Conservation (phyloP, 2,888 invertebrate genomes). For the Epinotia ramella region DNA sequence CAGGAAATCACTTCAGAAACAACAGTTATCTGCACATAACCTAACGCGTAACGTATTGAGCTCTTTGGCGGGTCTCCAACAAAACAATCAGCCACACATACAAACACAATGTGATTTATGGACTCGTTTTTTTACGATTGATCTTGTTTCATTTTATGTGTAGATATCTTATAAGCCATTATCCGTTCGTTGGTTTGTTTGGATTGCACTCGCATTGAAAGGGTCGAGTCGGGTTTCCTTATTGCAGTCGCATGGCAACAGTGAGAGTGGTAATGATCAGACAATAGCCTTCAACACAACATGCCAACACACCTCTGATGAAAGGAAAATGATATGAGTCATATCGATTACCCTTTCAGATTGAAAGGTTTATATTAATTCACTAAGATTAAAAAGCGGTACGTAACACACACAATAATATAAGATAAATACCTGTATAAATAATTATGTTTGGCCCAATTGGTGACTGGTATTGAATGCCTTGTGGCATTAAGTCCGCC, state of each 20-base stretch:
- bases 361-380: neutral
- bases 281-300: neutral
- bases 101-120: slow-evolving; percentile 73
- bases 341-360: neutral
- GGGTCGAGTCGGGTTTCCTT: slow-evolving; percentile 42
- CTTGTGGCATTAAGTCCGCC: too few relatives aligned
- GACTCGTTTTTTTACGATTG: slow-evolving; percentile 51
- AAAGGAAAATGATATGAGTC: neutral
- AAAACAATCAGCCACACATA: slow-evolving; percentile 75
- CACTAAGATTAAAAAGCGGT: neutral
- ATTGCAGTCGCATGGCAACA: slow-evolving; percentile 47
- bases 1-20: slow-evolving; percentile 19
- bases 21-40: slow-evolving; percentile 48
- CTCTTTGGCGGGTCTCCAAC: slow-evolving; percentile 75
- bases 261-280: slow-evolving; percentile 2
- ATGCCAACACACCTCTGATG: neutral
- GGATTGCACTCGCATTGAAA: slow-evolving; percentile 50
- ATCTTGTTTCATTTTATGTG: slow-evolving; percentile 57
- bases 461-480: too few relatives aligned
- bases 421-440: too few relatives aligned
- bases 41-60: slow-evolving; percentile 56
- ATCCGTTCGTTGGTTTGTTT: slow-evolving; percentile 58
- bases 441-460: too few relatives aligned
- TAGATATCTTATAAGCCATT: slow-evolving; percentile 56
- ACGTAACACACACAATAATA: neutral